Conservation (phyloP, 2,888 invertebrate species). For the Creontiades dilutus region DNA sequence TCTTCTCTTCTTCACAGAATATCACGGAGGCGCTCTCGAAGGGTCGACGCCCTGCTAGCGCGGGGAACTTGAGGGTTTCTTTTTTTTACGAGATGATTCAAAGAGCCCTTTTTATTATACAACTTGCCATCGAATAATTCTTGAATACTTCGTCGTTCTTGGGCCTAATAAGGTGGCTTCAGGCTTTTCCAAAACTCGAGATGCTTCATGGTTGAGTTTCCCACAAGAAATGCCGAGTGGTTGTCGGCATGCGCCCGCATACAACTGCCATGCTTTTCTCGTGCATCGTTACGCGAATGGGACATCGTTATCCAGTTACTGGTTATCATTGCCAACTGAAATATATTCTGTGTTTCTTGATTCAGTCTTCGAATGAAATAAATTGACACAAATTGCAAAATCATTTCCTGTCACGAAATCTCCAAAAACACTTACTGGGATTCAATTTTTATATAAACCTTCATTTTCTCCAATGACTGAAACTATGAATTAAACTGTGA, state of each 20-base stretch:
- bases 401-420: no score
- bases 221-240: slow-evolving; percentile 37
- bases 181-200: background rate
- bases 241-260: slow-evolving; percentile 43
- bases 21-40: slow-evolving; percentile 24
- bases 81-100: slow-evolving; percentile 1
- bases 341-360: no score
- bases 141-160: slow-evolving; percentile 57
- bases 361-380: no score
- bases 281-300: slow-evolving; percentile 25
- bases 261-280: slow-evolving; percentile 21
- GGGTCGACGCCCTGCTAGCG: slow-evolving; percentile 22
- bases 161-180: slow-evolving; percentile 48
- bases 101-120: slow-evolving; percentile 50
- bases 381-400: no score
- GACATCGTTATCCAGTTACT: slow-evolving; percentile 44
- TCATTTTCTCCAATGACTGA: no score
- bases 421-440: no score
- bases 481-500: no score
- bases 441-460: no score
- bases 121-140: slow-evolving; percentile 2
- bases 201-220: background rate
- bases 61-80: slow-evolving; percentile 7
- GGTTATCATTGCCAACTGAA: no score
- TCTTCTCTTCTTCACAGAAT: slow-evolving; percentile 48